These are phyloP conservation scores for Entelurus aequoreus DNA, from an alignment of 2,113 vertebrate species.

Conservation along the genomic window DNA sequence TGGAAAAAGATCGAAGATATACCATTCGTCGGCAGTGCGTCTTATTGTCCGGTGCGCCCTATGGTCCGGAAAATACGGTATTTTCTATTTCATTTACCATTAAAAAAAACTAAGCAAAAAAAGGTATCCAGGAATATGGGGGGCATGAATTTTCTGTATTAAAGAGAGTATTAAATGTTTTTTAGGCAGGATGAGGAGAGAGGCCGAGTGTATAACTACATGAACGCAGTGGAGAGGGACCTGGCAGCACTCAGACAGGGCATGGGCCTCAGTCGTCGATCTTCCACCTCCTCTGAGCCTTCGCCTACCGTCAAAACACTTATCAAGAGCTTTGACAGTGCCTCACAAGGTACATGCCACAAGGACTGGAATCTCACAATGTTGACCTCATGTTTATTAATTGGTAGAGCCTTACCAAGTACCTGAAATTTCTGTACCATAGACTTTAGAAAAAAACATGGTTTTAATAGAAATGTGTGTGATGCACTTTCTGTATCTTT, in stretches of 20 bases:
- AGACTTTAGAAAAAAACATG: neutral
- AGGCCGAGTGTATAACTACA: conserved; percentile 94
- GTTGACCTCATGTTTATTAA: neutral
- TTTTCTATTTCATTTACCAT: too few species aligned
- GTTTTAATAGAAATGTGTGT: neutral
- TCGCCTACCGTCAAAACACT: conserved; percentile 94
- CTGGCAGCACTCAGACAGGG: conserved; percentile 89
- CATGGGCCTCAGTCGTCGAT: conserved; percentile 89
- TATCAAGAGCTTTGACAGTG: conserved; percentile 95
- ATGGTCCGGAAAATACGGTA: too few species aligned
- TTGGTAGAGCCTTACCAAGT: neutral
- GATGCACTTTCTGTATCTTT: neutral
- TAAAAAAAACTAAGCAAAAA: too few species aligned
- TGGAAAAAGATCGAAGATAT: too few species aligned
- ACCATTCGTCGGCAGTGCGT: too few species aligned
- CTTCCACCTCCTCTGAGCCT: conserved; percentile 90
- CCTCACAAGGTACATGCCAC: conserved; percentile 80
- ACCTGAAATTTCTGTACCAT: neutral
- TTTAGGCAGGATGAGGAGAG: conserved; percentile 89
- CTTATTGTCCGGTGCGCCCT: too few species aligned
- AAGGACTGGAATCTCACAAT: neutral
- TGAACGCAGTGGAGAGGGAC: conserved; percentile 94
- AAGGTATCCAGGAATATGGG: too few species aligned
- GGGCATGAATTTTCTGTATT: neutral
- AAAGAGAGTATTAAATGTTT: neutral